A percentile compares a stretch with the other conserved stretches of the same genome.
phyloP scores from a whole-genome alignment of 2,888 invertebrate genomes.

The Xestia rhomboidea region DNA sequence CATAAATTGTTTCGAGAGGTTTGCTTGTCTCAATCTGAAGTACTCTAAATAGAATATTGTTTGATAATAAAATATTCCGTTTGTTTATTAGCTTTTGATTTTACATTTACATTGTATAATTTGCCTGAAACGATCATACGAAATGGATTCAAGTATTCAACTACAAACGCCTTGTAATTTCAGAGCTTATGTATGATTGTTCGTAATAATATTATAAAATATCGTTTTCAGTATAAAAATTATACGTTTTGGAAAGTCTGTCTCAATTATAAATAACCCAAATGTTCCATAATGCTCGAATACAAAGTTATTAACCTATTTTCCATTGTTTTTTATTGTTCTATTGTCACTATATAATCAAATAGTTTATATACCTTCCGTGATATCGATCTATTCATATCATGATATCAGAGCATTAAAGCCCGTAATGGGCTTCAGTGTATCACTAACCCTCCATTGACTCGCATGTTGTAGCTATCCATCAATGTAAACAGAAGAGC shows the following conservation, averaged over 20 bases:
- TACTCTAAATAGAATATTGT: not conserved
- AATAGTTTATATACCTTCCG: not conserved
- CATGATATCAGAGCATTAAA: slow-evolving; percentile 26
- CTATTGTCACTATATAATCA: not conserved
- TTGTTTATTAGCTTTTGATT: slow-evolving; percentile 5
- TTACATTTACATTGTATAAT: not conserved
- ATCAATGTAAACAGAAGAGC: slow-evolving; percentile 42
- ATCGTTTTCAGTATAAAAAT: not conserved
- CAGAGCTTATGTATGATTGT: slow-evolving; percentile 2
- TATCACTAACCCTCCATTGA: slow-evolving; percentile 21
- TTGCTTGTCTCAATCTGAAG: not conserved
- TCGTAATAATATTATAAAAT: not conserved
- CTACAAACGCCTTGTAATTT: not conserved
- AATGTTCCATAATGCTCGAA: not conserved
- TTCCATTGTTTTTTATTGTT: not conserved
- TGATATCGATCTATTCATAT: slow-evolving; percentile 14
- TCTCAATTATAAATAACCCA: too few relatives aligned
- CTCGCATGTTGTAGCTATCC: slow-evolving; percentile 17
- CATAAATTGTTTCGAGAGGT: not conserved
- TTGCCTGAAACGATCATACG: not conserved
- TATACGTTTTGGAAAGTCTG: not conserved
- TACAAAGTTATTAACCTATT: not conserved
- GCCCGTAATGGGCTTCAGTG: slow-evolving; percentile 28
- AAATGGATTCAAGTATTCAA: slow-evolving; percentile 14
- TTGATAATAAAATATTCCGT: not conserved